phyloP scores from a whole-genome alignment of 2,888 invertebrate genomes.

The Peribatodes rhomboidaria region DNA sequence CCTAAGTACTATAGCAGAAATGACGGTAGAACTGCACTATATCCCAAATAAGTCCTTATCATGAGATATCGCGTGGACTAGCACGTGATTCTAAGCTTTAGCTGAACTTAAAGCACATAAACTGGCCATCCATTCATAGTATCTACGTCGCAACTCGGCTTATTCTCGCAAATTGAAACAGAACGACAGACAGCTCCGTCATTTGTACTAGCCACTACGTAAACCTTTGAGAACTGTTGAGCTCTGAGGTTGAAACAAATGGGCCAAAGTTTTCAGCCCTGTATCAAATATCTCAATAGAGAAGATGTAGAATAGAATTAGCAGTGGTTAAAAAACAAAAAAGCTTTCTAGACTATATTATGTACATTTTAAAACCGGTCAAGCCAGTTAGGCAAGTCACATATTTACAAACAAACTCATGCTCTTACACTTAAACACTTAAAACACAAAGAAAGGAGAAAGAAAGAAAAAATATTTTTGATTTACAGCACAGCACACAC shows the following conservation, averaged over 20 bases:
- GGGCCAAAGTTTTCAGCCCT: not conserved
- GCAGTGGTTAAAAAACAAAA: too few species aligned
- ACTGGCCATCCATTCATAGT: not conserved
- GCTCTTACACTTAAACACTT: too few species aligned
- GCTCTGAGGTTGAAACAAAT: not conserved
- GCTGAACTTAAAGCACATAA: conserved; percentile 4
- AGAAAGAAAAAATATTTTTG: too few species aligned
- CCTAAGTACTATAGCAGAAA: too few species aligned
- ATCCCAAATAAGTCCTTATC: not conserved
- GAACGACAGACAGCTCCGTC: not conserved
- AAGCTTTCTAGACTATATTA: too few species aligned
- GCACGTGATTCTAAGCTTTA: not conserved
- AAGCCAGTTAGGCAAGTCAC: too few species aligned
- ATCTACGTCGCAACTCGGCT: not conserved
- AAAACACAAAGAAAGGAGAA: too few species aligned
- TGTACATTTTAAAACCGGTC: too few species aligned
- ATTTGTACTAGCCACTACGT: not conserved
- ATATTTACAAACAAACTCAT: too few species aligned
- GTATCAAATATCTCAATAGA: not conserved
- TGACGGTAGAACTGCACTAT: not conserved
- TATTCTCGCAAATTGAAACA: conserved; percentile 20
- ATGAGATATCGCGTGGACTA: conserved; percentile 4
- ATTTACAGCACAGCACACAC: too few species aligned
- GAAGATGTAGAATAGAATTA: too few species aligned
- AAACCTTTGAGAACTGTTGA: conserved; percentile 1